Evolutionary conservation across 2,888 invertebrate species (phyloP), one percentile per base, ranked within the genome.

Genomic region (Empis stercorea): DNA sequence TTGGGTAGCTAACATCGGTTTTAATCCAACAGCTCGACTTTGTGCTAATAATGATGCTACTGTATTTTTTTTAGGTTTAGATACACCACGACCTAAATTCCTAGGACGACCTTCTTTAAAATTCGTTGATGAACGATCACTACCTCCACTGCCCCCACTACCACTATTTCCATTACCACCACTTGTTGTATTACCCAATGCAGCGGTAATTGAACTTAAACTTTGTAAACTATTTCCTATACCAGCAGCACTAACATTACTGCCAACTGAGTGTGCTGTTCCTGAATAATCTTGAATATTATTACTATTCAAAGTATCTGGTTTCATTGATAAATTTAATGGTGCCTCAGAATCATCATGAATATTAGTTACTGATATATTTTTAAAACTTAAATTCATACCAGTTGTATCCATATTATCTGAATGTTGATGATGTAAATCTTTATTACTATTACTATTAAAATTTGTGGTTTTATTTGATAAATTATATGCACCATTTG

Each of bases 61-160:
- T 0, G 91, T 91, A 65, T 91, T 91, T 73, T 91, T 91, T 75
- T 91, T 91, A 52, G 89, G 89, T 65, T 88, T 88, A 58, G 87
- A 87, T 17, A 88, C 87, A 0, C 89, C 89, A 7, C 88, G 76
- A 20, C 89, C 89, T 23, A 89, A 73, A 70, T 89, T 88, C 10
- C 88, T 75, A 1, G 88, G 87, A 30, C 88, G 70, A 4, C 87
- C 85, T 61, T 88, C 88, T 52, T 87, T 81, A 37, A 64, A 68
- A 9, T 55, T 57, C 2, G 58, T 50, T 32, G 57, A 59, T 10
- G 54, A 55, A 38, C 58, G 59, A 56, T 58, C 53, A 3, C 57
- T 49, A 6, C 51, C 49, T 32, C 51, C 51, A 5, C 48, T 52
- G n/a, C 57, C 55, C 27, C 56, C 55, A 6, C 56, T 56, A 37